phyloP scores from a whole-genome alignment of 2,113 vertebrate species.

The Ailuropoda melanoleuca region DNA sequence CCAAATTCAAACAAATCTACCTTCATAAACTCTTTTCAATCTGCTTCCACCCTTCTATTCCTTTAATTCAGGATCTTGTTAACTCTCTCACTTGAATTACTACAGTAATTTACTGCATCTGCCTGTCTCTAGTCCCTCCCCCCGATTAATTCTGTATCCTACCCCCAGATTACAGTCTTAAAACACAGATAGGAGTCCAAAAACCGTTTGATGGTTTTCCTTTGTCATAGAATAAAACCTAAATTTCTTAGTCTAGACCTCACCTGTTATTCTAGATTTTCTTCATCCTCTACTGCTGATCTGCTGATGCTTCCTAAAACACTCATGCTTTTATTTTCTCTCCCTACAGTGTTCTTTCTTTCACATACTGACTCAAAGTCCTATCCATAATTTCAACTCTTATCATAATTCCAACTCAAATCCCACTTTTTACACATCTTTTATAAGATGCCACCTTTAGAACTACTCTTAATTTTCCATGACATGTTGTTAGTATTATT shows the following conservation, averaged over 20 bases:
- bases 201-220: background rate
- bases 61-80: background rate
- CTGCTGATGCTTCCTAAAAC: background rate
- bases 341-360: background rate
- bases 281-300: background rate
- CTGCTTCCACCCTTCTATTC: background rate
- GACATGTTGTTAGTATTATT: background rate
- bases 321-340: conserved; percentile 13
- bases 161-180: background rate
- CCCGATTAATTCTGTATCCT: background rate
- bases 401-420: conserved; percentile 38
- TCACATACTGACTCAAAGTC: conserved; percentile 14
- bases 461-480: background rate
- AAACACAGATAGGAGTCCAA: background rate
- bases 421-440: conserved; percentile 17
- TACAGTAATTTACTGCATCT: background rate
- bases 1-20: conserved; percentile 7
- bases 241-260: background rate
- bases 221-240: conserved; percentile 33
- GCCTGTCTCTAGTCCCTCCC: background rate
- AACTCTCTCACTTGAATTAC: background rate
- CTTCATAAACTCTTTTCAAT: background rate
- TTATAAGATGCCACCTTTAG: background rate
- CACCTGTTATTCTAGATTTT: conserved; percentile 13
- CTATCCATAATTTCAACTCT: background rate